Percentiles rank a stretch among this genome's conserved stretches.
Conservation (phyloP, 2,888 invertebrate species). For the Hyposoter dolosus region DNA sequence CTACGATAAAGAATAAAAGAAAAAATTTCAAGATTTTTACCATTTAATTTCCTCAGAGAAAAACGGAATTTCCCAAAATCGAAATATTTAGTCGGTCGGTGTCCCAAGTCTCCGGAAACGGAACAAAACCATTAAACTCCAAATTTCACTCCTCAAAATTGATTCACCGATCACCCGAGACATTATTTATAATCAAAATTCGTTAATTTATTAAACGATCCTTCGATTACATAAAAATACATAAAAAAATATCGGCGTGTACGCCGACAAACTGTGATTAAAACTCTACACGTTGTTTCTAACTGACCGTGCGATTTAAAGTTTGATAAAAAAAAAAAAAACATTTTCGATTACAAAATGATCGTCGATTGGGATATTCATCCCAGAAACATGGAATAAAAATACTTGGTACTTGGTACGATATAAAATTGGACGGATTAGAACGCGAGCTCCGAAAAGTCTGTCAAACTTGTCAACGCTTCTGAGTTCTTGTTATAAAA, state of each 20-base stretch:
- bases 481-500: conserved; percentile 57
- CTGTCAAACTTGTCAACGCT: conserved; percentile 47
- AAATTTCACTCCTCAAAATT: too few relatives aligned
- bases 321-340: neutral
- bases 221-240: conserved; percentile 1
- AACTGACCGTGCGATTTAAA: neutral
- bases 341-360: neutral
- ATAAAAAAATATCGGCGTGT: neutral
- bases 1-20: neutral
- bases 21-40: neutral
- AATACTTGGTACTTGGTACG: conserved; percentile 31
- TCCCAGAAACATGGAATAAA: neutral
- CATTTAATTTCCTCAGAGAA: neutral
- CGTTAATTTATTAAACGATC: conserved; percentile 3
- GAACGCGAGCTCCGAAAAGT: conserved; percentile 41
- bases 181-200: neutral
- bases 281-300: neutral
- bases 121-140: too few relatives aligned
- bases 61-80: too few relatives aligned
- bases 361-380: neutral
- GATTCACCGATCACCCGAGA: too few relatives aligned
- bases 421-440: conserved; percentile 65
- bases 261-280: neutral
- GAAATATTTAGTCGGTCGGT: too few relatives aligned
- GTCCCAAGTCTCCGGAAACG: too few relatives aligned